Percentiles rank a stretch among this genome's conserved stretches.
These are phyloP conservation scores for Pardosa pseudoannulata DNA, from an alignment of 2,888 invertebrate species.

Conservation along the genomic window DNA sequence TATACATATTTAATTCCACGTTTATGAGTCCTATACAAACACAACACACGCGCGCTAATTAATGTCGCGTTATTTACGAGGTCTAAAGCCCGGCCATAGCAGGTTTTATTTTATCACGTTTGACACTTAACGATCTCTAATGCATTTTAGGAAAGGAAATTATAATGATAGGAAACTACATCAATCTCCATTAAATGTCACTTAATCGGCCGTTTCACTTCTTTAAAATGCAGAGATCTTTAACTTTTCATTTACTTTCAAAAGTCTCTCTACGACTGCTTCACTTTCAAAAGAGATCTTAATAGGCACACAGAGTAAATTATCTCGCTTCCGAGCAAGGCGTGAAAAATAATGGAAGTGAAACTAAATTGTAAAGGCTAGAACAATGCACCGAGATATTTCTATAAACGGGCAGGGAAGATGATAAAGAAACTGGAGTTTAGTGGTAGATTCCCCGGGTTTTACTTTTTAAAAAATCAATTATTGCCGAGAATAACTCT, in stretches of 20 bases:
- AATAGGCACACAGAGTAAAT: too few relatives aligned
- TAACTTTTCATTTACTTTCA: conserved; percentile 3
- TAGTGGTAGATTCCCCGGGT: too few relatives aligned
- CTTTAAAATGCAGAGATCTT: conserved; percentile 11
- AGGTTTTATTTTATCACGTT: neutral
- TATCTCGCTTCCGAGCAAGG: too few relatives aligned
- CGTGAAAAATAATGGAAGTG: too few relatives aligned
- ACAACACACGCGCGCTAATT: neutral
- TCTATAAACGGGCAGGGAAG: too few relatives aligned
- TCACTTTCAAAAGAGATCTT: too few relatives aligned
- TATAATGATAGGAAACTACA: conserved; percentile 7
- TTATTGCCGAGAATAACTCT: too few relatives aligned
- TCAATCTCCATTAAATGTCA: conserved; percentile 12
- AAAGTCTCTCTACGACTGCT: too few relatives aligned
- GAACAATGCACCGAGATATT: too few relatives aligned
- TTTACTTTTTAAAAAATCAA: too few relatives aligned
- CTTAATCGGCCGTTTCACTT: conserved; percentile 1
- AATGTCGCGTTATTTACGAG: conserved; percentile 1
- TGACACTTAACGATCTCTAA: conserved; percentile 16
- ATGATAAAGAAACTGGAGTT: too few relatives aligned
- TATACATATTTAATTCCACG: neutral
- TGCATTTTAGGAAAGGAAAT: conserved; percentile 3
- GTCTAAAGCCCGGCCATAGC: neutral
- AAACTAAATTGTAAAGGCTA: too few relatives aligned
- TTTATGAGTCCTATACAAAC: neutral